Percentiles rank a stretch among this genome's conserved stretches.
phyloP scores from a whole-genome alignment of 2,797 vertebrate species.

The Leptodactylus fallax region DNA sequence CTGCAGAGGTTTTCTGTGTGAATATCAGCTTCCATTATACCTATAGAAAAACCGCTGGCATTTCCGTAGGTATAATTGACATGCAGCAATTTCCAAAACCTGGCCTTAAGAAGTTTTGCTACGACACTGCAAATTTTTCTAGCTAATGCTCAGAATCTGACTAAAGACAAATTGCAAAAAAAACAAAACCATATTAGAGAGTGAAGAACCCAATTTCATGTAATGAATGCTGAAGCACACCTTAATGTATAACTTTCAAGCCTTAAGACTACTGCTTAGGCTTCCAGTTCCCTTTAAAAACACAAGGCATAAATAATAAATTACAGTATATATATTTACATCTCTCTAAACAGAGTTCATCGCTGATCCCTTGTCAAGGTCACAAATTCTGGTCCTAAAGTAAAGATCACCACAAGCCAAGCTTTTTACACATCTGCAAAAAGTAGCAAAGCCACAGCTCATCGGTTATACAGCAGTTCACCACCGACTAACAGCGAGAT shows the following conservation, averaged over 20 bases:
- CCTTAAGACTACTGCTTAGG: no score
- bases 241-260: neutral
- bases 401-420: neutral
- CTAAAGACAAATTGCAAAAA: no score
- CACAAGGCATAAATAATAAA: conserved; percentile 30
- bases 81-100: no score
- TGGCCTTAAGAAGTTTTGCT: no score
- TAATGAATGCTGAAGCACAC: neutral
- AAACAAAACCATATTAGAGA: no score
- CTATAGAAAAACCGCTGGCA: no score
- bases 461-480: neutral
- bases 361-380: neutral
- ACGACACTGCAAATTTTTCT: no score
- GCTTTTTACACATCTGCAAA: neutral
- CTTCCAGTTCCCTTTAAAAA: conserved; percentile 23
- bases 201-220: neutral
- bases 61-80: no score
- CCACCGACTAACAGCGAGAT: neutral
- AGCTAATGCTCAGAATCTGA: no score
- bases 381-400: neutral
- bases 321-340: conserved; percentile 14
- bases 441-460: neutral
- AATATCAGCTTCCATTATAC: no score
- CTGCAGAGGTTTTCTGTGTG: no score
- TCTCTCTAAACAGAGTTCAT: neutral